These are phyloP conservation scores for Xylota sylvarum DNA, from an alignment of 2,888 invertebrate genomes.

Conservation along the genomic window DNA sequence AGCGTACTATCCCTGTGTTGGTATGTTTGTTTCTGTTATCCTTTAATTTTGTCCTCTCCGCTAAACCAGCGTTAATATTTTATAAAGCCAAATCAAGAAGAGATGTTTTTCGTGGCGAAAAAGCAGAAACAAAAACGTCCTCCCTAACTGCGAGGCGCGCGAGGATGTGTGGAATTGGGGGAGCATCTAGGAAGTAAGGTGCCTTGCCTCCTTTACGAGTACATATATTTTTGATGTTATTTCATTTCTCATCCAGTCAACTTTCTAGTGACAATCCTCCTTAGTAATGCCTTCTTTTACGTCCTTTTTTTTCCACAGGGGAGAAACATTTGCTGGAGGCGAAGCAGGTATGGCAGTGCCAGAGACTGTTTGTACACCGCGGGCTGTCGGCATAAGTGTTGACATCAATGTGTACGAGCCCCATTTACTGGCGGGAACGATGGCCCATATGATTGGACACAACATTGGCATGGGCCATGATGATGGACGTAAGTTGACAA, in stretches of 20 bases:
- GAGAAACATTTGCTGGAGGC: conserved; percentile 93
- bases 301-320: conserved; percentile 86
- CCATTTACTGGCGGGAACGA: conserved; percentile 96
- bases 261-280: conserved; percentile 20
- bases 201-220: not conserved
- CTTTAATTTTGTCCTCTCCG: conserved; percentile 31
- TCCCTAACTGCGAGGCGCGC: not conserved
- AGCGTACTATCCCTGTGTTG: conserved; percentile 14
- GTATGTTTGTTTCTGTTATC: conserved; percentile 28
- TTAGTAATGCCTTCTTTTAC: conserved; percentile 38
- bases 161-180: conserved; percentile 2
- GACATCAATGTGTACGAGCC: conserved; percentile 97
- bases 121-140: not conserved
- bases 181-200: conserved; percentile 10
- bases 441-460: conserved; percentile 99
- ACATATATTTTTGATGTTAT: not conserved
- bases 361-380: conserved; percentile 96
- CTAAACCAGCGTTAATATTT: conserved; percentile 43
- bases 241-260: conserved; percentile 20
- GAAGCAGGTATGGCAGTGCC: conserved; percentile 98
- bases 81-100: conserved; percentile 37
- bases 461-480: conserved; percentile 99
- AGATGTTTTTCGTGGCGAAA: conserved; percentile 16
- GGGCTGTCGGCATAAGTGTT: conserved; percentile 97
- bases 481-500: conserved; percentile 89